Conservation (phyloP, 2,797 vertebrate species). For the Gallinago nigripennis region DNA sequence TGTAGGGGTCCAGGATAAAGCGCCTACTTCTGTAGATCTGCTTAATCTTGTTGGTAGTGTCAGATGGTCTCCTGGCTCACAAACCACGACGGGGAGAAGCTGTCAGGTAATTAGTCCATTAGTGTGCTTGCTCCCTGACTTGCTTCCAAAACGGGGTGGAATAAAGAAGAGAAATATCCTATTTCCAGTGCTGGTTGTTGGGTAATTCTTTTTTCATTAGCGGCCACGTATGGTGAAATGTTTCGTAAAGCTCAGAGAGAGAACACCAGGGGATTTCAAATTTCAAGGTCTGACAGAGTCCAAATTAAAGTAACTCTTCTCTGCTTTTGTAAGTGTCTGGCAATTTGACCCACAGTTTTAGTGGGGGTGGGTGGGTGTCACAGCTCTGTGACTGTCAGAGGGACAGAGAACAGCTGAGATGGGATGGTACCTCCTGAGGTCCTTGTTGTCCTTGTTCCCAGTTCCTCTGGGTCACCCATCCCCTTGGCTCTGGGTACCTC, state of each 20-base stretch:
- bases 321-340: background rate
- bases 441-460: accelerated
- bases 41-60: background rate
- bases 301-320: background rate
- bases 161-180: background rate
- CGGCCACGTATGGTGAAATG: background rate
- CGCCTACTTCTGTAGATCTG: background rate
- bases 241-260: background rate
- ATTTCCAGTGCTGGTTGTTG: background rate
- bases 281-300: background rate
- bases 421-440: background rate
- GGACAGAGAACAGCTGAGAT: background rate
- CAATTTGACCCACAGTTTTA: accelerated
- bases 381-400: background rate
- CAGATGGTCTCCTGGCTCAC: background rate
- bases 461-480: background rate
- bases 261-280: background rate
- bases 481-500: background rate
- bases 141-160: background rate
- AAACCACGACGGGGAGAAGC: accelerated
- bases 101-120: background rate
- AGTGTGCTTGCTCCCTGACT: background rate
- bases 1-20: background rate
- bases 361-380: background rate
- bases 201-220: background rate